These are phyloP conservation scores for Saccostrea glomerata DNA, from an alignment of 1,140 invertebrate species.

Conservation along the genomic window DNA sequence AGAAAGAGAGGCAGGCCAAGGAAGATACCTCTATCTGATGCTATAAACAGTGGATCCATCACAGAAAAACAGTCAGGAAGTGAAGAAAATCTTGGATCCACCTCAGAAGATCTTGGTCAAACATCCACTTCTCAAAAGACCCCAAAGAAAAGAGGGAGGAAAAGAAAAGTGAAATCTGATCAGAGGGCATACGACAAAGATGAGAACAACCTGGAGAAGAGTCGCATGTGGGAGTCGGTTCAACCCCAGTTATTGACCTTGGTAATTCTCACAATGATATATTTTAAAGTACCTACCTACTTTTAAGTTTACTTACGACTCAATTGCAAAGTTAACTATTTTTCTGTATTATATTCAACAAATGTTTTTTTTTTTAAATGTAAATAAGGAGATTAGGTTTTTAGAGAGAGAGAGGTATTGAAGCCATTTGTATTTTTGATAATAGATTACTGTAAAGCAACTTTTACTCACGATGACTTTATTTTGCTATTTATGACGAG, in stretches of 20 bases:
- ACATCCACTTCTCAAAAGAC: neutral
- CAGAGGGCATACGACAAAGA: neutral
- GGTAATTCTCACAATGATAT: slow-evolving; percentile 23
- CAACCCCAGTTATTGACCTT: slow-evolving; percentile 16
- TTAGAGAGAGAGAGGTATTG: no score
- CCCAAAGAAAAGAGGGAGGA: slow-evolving; percentile 24
- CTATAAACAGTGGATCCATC: neutral
- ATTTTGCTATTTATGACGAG: no score
- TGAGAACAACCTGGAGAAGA: neutral
- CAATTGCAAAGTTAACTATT: no score
- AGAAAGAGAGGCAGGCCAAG: slow-evolving; percentile 10
- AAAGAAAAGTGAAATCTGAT: neutral
- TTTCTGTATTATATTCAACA: no score
- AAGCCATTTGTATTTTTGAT: no score
- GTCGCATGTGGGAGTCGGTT: slow-evolving; percentile 1
- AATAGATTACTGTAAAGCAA: no score
- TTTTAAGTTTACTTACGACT: no score
- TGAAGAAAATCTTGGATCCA: slow-evolving; percentile 8
- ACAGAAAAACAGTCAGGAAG: neutral
- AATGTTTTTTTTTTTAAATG: no score
- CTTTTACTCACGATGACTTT: no score
- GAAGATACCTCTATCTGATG: neutral
- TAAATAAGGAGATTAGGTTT: no score
- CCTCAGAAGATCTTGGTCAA: neutral
- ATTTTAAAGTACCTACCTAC: no score